Conservation (phyloP, 2,888 invertebrate species). For the Eupithecia dodoneata region DNA sequence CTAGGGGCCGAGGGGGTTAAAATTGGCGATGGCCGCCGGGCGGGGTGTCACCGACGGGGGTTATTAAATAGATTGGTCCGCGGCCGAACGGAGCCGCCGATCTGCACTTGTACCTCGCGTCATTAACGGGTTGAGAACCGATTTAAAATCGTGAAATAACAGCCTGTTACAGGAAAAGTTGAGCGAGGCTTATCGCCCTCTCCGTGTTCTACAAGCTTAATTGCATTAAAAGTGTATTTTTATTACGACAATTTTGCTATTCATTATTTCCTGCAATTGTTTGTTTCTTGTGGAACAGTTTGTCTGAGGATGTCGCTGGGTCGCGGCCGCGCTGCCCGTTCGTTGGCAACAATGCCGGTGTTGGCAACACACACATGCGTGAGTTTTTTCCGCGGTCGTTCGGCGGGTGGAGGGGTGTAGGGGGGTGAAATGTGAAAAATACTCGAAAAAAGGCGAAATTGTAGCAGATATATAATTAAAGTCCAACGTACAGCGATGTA, state of each 20-base stretch:
- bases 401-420: slow-evolving; percentile 71
- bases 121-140: slow-evolving; percentile 84
- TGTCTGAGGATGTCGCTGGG: slow-evolving; percentile 25
- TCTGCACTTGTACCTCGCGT: slow-evolving; percentile 84
- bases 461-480: slow-evolving; percentile 85
- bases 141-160: slow-evolving; percentile 84
- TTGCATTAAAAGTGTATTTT: slow-evolving; percentile 75
- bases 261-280: slow-evolving; percentile 49
- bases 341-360: slow-evolving; percentile 36
- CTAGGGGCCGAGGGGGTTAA: slow-evolving; percentile 76
- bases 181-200: slow-evolving; percentile 79
- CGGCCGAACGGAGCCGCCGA: slow-evolving; percentile 84
- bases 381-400: slow-evolving; percentile 76
- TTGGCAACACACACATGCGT: slow-evolving; percentile 68
- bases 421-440: slow-evolving; percentile 84
- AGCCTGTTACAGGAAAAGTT: slow-evolving; percentile 83
- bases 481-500: slow-evolving; percentile 80
- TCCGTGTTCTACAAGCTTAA: slow-evolving; percentile 76
- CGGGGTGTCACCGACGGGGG: slow-evolving; percentile 84
- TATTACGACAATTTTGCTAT: slow-evolving; percentile 59
- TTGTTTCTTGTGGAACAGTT: slow-evolving; percentile 22
- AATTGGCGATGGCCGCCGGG: slow-evolving; percentile 84
- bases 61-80: slow-evolving; percentile 86
- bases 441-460: slow-evolving; percentile 85
- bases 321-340: not conserved